Evolutionary conservation across 2,888 invertebrate genomes (phyloP).

Genomic region (Drosophila nr. perissopoda): DNA sequence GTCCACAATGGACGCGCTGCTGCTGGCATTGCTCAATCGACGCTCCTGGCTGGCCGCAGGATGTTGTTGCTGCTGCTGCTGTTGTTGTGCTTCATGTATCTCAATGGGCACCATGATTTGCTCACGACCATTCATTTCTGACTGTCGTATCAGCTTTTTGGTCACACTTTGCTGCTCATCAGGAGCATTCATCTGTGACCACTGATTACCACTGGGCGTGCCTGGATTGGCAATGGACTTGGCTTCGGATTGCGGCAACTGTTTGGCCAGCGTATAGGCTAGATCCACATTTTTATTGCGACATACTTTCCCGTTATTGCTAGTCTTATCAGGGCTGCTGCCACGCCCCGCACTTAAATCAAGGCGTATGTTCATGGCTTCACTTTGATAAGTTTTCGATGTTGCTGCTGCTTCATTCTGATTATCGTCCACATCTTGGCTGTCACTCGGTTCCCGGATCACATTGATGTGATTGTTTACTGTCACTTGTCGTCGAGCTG

Average conservation of each 20-base stretch:
- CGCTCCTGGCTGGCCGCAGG: conserved; percentile 33
- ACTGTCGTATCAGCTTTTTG: conserved; percentile 37
- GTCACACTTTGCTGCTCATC: conserved; percentile 23
- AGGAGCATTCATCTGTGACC: conserved; percentile 14
- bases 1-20: conserved; percentile 74
- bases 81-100: conserved; percentile 60
- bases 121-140: conserved; percentile 45
- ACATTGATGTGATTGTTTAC: conserved; percentile 85
- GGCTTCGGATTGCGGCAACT: conserved; percentile 43
- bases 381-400: conserved; percentile 66
- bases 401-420: conserved; percentile 14
- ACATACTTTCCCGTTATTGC: conserved; percentile 76
- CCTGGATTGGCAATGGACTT: conserved; percentile 25
- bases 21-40: conserved; percentile 76
- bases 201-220: conserved; percentile 42
- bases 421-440: conserved; percentile 31
- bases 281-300: conserved; percentile 85
- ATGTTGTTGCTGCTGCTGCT: conserved; percentile 22
- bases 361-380: conserved; percentile 82
- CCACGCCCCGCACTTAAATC: conserved; percentile 49
- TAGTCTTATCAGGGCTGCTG: conserved; percentile 75
- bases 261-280: conserved; percentile 82
- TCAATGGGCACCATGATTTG: conserved; percentile 80
- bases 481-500: conserved; percentile 74
- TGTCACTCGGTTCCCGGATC: conserved; percentile 34